Conservation (phyloP, 2,888 invertebrate species). For the Acanthopleura granulata region DNA sequence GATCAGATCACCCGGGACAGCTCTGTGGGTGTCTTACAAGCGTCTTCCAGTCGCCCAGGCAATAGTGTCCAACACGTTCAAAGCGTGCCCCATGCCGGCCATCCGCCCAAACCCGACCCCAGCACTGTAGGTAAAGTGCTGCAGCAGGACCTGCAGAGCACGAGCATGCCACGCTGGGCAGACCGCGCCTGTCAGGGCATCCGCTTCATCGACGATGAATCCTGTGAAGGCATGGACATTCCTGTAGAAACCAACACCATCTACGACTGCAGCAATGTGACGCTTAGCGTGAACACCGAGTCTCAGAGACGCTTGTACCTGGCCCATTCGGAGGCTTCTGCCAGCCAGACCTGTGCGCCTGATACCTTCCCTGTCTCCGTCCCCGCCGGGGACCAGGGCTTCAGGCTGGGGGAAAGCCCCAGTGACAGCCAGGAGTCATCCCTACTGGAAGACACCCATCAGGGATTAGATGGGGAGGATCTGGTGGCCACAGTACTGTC, state of each 20-base stretch:
- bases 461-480: background rate
- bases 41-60: background rate
- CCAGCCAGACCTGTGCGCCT: background rate
- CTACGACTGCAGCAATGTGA: slow-evolving; percentile 46
- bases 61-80: background rate
- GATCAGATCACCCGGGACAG: background rate
- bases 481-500: slow-evolving; percentile 6
- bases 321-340: background rate
- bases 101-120: background rate
- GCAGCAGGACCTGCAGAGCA: slow-evolving; percentile 23
- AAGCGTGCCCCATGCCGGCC: background rate
- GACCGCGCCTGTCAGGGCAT: slow-evolving; percentile 66
- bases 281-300: background rate
- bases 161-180: slow-evolving; percentile 58
- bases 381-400: background rate
- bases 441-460: background rate
- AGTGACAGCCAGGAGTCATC: slow-evolving; percentile 16
- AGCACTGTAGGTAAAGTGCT: slow-evolving; percentile 23
- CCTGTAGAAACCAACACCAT: slow-evolving; percentile 41
- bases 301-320: slow-evolving; percentile 4
- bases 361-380: background rate
- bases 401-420: background rate
- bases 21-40: background rate
- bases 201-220: slow-evolving; percentile 77
- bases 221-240: slow-evolving; percentile 32